Conservation (phyloP, 2,888 invertebrate species). For the Amphiduros pacificus region DNA sequence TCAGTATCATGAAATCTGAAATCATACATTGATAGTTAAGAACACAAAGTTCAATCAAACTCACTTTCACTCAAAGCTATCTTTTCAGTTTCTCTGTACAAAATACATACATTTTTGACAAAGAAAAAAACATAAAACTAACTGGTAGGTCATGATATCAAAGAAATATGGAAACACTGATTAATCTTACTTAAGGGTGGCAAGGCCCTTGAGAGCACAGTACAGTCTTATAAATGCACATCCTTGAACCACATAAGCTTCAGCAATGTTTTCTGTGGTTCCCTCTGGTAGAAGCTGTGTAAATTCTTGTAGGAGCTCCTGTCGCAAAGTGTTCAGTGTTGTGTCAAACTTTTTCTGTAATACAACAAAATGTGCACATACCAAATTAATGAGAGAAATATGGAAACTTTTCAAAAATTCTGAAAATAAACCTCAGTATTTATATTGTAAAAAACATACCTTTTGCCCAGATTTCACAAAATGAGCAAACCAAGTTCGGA, state of each 20-base stretch:
- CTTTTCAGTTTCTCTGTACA: no score
- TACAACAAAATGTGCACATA: neutral
- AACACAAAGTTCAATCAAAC: neutral
- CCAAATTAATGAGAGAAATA: neutral
- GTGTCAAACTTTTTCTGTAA: constrained; percentile 45
- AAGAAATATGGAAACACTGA: no score
- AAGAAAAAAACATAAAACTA: no score
- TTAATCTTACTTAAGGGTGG: constrained; percentile 76
- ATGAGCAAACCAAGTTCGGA: constrained; percentile 89
- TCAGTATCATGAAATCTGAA: constrained; percentile 86
- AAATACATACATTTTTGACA: no score
- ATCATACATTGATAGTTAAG: constrained; percentile 2
- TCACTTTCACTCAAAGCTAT: no score
- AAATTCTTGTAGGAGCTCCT: constrained; percentile 64
- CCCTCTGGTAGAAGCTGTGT: constrained; percentile 47
- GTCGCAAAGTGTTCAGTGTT: constrained; percentile 70
- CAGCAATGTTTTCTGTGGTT: no score
- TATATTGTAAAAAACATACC: constrained; percentile 20
- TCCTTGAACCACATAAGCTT: constrained; percentile 76
- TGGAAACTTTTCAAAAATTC: no score
- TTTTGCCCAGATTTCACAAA: constrained; percentile 82
- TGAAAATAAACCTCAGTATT: no score
- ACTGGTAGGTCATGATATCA: no score
- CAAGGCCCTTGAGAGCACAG: constrained; percentile 89
- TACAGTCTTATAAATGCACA: constrained; percentile 87